These are phyloP conservation scores for Cassiopea andromeda DNA, from an alignment of 30 jellyfish, hydroid and myxozoan species.

Conservation along the genomic window DNA sequence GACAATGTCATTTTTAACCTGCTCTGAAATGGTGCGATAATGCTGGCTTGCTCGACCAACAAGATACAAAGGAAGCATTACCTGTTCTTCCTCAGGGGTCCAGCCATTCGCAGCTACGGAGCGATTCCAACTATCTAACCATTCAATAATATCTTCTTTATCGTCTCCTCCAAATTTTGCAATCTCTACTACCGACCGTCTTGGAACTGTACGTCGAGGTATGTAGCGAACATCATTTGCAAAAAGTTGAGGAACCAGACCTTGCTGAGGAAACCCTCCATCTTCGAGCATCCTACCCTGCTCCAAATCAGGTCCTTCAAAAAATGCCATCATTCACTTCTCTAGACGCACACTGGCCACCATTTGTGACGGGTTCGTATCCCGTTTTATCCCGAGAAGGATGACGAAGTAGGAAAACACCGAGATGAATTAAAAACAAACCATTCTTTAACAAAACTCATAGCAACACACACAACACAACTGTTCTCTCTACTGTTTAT, in stretches of 20 bases:
- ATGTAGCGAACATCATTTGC: not conserved
- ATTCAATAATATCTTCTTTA: not conserved
- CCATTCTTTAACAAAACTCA: too few species aligned
- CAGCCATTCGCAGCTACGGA: slow-evolving; percentile 4
- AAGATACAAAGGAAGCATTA: not conserved
- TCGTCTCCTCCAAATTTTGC: not conserved
- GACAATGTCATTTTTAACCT: not conserved
- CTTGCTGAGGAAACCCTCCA: slow-evolving; percentile 2
- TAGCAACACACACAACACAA: too few species aligned
- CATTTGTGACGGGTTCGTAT: too few species aligned
- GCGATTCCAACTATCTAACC: slow-evolving; percentile 19
- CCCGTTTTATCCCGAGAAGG: too few species aligned
- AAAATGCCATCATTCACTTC: slow-evolving; percentile 1
- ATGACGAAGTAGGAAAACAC: too few species aligned
- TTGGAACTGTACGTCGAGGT: not conserved
- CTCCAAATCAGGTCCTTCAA: not conserved
- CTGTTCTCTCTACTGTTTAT: too few species aligned
- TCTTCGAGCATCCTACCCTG: slow-evolving; percentile 14
- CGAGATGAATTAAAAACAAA: too few species aligned
- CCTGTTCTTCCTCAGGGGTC: slow-evolving; percentile 12
- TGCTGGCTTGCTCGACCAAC: slow-evolving; percentile 33
- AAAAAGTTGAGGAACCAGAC: slow-evolving; percentile 2
- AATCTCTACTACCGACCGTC: slow-evolving; percentile 8
- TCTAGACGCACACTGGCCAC: not conserved
- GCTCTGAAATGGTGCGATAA: slow-evolving; percentile 9